These are phyloP conservation scores for Cloeon dipterum DNA, from an alignment of 2,888 invertebrate species.

Conservation along the genomic window DNA sequence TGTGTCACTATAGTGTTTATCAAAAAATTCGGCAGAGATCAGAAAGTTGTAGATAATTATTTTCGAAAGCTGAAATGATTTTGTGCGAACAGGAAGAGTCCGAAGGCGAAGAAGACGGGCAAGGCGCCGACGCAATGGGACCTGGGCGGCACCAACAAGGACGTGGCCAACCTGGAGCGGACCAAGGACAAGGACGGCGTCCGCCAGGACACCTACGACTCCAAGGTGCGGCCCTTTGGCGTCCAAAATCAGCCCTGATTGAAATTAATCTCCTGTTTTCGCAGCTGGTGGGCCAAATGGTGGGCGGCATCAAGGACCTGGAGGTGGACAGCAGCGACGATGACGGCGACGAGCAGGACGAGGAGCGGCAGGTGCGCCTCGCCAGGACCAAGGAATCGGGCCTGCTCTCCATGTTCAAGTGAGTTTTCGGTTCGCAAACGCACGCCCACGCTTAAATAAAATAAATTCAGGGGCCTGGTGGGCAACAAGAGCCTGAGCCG, in stretches of 20 bases:
- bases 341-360: constrained; percentile 35
- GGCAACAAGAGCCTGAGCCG: constrained; percentile 66
- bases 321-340: constrained; percentile 42
- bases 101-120: constrained; percentile 28
- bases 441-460: neutral
- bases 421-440: neutral
- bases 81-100: constrained; percentile 20
- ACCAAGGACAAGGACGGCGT: constrained; percentile 49
- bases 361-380: constrained; percentile 17
- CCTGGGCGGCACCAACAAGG: constrained; percentile 52
- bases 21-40: no score
- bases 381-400: constrained; percentile 12
- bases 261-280: constrained; percentile 7
- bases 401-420: constrained; percentile 66
- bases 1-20: no score
- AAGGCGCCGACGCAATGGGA: constrained; percentile 87
- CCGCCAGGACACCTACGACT: constrained; percentile 15
- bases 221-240: no score
- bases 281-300: constrained; percentile 63
- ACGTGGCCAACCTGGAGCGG: constrained; percentile 56
- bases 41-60: no score
- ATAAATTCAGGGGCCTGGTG: constrained; percentile 36
- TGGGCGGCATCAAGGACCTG: constrained; percentile 57
- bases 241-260: no score
- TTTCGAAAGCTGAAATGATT: neutral